Conservation (phyloP, 2,113 vertebrate genomes). For the Crypturellus undulatus region DNA sequence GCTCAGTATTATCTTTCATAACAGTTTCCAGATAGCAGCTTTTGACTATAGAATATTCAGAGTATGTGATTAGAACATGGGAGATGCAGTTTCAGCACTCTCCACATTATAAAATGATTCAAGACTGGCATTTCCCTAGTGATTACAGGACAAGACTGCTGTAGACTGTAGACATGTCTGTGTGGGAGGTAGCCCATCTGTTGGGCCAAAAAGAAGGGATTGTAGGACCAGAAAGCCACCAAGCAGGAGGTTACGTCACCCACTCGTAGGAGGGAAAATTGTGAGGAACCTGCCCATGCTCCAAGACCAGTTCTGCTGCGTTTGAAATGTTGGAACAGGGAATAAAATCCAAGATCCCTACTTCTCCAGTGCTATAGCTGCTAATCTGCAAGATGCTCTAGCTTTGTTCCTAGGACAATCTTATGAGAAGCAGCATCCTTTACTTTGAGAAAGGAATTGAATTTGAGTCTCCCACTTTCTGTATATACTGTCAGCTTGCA, state of each 20-base stretch:
- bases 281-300: background rate
- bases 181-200: conserved; percentile 22
- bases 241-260: background rate
- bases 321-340: background rate
- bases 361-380: background rate
- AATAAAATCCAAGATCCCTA: background rate
- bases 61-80: background rate
- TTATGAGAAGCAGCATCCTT: background rate
- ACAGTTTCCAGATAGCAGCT: background rate
- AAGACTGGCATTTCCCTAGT: background rate
- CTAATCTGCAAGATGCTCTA: background rate
- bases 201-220: background rate
- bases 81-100: background rate
- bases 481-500: no score
- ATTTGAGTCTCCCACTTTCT: background rate
- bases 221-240: background rate
- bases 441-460: background rate
- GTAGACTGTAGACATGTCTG: background rate
- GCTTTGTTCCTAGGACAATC: background rate
- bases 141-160: background rate
- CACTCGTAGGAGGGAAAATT: background rate
- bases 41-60: background rate
- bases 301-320: background rate
- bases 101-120: background rate
- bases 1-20: background rate